Evolutionary conservation across 64 coral and sea anemone species (phyloP), one percentile per base, ranked within the genome.

Genomic region (Acropora yongei): DNA sequence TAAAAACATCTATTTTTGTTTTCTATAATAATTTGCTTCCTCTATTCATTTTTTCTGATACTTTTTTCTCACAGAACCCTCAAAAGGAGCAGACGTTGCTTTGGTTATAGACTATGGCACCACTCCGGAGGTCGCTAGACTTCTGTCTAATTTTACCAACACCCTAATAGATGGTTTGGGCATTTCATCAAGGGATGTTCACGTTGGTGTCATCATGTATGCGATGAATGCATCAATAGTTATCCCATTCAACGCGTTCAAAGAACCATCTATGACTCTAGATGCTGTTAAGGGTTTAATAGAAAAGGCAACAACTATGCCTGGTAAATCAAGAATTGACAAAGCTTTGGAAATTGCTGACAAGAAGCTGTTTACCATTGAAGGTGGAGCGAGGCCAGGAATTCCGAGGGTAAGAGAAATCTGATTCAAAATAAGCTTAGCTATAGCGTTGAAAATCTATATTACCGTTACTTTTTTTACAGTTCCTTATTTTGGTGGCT

Each of bases 401-500:
- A 83, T 85, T 72, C 83, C 83, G 18, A 93, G 79, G 76, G 91
- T 93, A 80, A 39, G 68, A 20, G 14, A 11, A 14, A 44, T 76
- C 18, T 76, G 42, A 42, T 44, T 63, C 16, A 7, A 8, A 63
- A 63, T 8, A 63, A 13, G 10, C 10, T 63, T 63, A 12, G 11
- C 13, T 63, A 1, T 63, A 13, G 3, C 60, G 2, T 12, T 63
- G 16, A 63, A 13, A 3, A 14, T 14, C 11, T 8, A 14, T 14
- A 12, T 12, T 7, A 3, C 60, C 11, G 16, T 5, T 48, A 48
- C 10, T 78, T 12, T 41, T 12, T 75, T 42, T 9, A 53, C 43
- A 93, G 91, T 87, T 93, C 83, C 57, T 93, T 17, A 45, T 93
- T 48, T 77, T 79, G 20, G 55, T 93, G 13, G 68, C 84, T 19